Percentiles rank a stretch among this genome's conserved stretches.
phyloP scores from a whole-genome alignment of 2,888 invertebrate genomes.

The Julus scanicus region DNA sequence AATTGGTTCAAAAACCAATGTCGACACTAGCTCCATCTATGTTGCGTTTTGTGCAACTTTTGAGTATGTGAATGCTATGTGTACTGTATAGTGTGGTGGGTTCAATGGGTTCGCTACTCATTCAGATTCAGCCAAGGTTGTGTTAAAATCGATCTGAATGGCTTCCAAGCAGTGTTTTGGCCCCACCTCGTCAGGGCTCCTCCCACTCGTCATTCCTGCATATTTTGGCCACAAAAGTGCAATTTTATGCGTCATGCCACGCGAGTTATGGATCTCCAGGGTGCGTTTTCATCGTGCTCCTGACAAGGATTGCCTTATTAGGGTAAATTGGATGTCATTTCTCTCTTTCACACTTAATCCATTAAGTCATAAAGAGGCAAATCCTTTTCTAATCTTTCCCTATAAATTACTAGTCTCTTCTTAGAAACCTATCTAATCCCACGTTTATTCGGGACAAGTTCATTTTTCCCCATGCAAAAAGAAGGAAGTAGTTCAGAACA shows the following conservation, averaged over 20 bases:
- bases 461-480: slow-evolving; percentile 46
- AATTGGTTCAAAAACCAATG: too few relatives aligned
- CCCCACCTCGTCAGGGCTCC: neutral
- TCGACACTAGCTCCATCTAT: too few relatives aligned
- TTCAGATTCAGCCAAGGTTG: too few relatives aligned
- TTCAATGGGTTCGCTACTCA: too few relatives aligned
- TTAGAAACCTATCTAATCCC: slow-evolving; percentile 49
- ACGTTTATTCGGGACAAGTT: slow-evolving; percentile 20
- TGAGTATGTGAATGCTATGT: too few relatives aligned
- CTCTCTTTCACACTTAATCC: slow-evolving; percentile 51
- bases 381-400: slow-evolving; percentile 37
- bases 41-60: too few relatives aligned
- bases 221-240: neutral
- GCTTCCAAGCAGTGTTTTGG: too few relatives aligned
- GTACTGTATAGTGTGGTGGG: too few relatives aligned
- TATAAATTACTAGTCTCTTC: slow-evolving; percentile 30
- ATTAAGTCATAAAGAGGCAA: slow-evolving; percentile 51
- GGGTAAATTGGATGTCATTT: slow-evolving; percentile 48
- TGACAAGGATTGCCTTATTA: slow-evolving; percentile 29
- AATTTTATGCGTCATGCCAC: neutral
- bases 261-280: neutral
- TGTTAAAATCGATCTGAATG: too few relatives aligned
- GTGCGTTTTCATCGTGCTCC: slow-evolving; percentile 4
- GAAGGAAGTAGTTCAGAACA: neutral
- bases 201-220: neutral